These are phyloP conservation scores for Parazoanthus atlanticus DNA, from an alignment of 92 coral and sea anemone genomes.

Conservation along the genomic window DNA sequence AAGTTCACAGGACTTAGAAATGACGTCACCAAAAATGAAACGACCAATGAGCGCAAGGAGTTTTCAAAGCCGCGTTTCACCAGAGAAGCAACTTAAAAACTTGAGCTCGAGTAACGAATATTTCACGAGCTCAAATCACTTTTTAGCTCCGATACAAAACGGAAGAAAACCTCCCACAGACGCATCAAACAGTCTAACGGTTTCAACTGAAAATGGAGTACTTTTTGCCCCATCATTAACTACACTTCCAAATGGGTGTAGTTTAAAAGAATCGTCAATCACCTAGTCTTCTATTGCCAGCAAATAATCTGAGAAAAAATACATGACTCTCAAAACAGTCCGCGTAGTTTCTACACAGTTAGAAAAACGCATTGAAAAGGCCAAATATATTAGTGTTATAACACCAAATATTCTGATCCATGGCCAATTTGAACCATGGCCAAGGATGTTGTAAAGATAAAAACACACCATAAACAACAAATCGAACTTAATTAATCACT, in stretches of 20 bases:
- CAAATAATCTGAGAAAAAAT: neutral
- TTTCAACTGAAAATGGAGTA: neutral
- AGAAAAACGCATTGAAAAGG: no score
- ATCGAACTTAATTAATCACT: no score
- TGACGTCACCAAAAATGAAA: neutral
- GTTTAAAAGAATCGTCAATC: conserved; percentile 8
- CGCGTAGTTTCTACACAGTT: no score
- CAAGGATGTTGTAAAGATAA: no score
- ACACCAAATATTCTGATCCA: no score
- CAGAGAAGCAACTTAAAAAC: neutral
- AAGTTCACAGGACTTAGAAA: conserved; percentile 10
- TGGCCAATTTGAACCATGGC: no score
- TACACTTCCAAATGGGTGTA: conserved; percentile 2
- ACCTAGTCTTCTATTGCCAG: neutral
- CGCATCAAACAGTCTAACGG: neutral
- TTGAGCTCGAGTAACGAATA: neutral
- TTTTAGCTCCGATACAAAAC: neutral
- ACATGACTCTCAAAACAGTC: neutral
- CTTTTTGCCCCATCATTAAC: neutral
- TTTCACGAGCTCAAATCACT: neutral
- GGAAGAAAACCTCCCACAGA: neutral
- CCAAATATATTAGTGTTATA: no score
- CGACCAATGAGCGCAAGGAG: conserved; percentile 48
- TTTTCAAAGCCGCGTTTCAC: conserved; percentile 59
- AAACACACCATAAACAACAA: no score